phyloP scores from a whole-genome alignment of 23 tunicate genomes.

The Ascidia mentula region DNA sequence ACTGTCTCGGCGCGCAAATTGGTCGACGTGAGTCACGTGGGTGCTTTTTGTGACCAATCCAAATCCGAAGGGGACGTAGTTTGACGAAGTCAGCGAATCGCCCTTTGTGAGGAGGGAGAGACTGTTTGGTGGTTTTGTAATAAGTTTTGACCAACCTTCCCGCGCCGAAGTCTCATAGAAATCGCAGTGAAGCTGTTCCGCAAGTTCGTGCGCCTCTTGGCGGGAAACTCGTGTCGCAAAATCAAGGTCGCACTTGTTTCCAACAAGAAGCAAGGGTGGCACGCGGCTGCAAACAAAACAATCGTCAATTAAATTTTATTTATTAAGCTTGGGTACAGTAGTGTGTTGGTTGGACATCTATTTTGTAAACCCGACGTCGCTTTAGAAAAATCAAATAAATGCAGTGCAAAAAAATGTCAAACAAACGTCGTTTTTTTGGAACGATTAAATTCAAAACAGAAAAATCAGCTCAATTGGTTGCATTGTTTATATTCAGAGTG shows the following conservation, averaged over 20 bases:
- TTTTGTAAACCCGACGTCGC: no score
- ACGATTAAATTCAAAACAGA: no score
- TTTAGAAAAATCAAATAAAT: no score
- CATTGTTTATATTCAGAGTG: no score
- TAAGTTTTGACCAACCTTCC: slow-evolving; percentile 86
- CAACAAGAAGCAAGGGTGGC: slow-evolving; percentile 80
- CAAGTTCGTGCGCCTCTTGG: slow-evolving; percentile 64
- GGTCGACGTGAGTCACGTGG: not conserved
- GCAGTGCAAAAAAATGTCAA: no score
- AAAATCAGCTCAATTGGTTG: no score
- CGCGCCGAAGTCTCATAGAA: slow-evolving; percentile 86
- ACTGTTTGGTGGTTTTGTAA: not conserved
- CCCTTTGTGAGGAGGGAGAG: not conserved
- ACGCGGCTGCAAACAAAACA: slow-evolving; percentile 46
- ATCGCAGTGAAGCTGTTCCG: slow-evolving; percentile 58
- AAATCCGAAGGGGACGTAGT: slow-evolving; percentile 23
- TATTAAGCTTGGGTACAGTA: not conserved
- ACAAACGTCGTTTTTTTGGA: no score
- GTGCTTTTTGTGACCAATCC: slow-evolving; percentile 16
- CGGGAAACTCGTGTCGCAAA: slow-evolving; percentile 46
- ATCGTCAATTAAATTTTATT: no score
- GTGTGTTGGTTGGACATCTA: no score
- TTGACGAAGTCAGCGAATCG: slow-evolving; percentile 17
- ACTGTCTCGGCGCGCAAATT: not conserved
- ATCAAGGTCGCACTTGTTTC: slow-evolving; percentile 90